Evolutionary conservation across 2,797 vertebrate species (phyloP), one percentile per base, ranked within the genome.

Genomic region (Bovichtus variegatus): DNA sequence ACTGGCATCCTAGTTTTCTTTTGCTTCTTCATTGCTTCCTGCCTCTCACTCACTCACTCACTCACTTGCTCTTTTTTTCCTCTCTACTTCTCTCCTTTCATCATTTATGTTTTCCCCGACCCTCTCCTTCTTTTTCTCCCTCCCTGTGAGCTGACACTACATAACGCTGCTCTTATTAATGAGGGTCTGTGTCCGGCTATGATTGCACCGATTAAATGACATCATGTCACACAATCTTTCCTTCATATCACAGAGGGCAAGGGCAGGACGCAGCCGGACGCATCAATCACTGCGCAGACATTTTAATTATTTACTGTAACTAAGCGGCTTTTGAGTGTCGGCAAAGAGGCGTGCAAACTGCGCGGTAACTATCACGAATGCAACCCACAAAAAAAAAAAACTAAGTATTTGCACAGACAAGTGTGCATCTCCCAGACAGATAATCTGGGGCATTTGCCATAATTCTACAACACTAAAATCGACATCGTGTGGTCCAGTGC

Each of bases 211-310:
- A 62, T 68, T 73, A 79, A 85, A 91, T 91, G 87, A 91, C 90
- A 93, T 92, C 86, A 93, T 90, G 92, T 91, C 90, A 92, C 89
- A 87, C 74, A 89, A 92, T 93, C 89, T 88, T 86, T 90, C 72
- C 86, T 86, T 88, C 78, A 80, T 84, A 78, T 87, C 81, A 18
- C 76, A 83, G 82, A 89, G 85, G 84, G 74, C 85, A 88, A 92
- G 83, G 90, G 60, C 85, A 89, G 72, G 81, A 87, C 76, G 23
- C 60, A 41, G n/a, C 43, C 36, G 7, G 71, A 64, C 61, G 78
- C 87, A 87, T 91, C 82, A 75, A 85, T 91, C 89, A 87, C 43
- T 2, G 71, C 0, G 10, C 70, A 72, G 82, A 78, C 76, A 41
- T 72, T 85, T 90, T 63, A 81, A 89, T 91, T 65, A 85, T 91